Evolutionary conservation across 2,888 invertebrate genomes (phyloP).

Genomic region (Athalia circularis): DNA sequence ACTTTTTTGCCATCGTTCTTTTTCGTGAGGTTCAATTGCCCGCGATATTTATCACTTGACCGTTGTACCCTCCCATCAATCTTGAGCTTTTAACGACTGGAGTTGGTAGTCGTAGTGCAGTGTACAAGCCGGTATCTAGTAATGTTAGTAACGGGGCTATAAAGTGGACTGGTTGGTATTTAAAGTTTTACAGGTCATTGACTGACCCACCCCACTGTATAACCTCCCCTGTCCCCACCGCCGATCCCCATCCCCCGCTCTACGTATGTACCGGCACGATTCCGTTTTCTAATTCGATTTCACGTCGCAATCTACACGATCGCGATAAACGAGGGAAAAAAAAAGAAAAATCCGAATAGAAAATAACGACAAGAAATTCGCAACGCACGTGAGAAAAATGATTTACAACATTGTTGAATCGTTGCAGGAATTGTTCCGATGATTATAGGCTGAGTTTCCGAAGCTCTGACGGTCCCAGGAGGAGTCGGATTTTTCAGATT

Average conservation of each 20-base stretch:
- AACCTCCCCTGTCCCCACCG: background rate
- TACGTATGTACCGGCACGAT: too few relatives aligned
- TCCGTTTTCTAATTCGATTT: too few relatives aligned
- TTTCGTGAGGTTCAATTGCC: background rate
- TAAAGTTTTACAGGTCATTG: conserved; percentile 1
- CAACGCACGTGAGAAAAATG: too few relatives aligned
- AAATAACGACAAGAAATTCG: too few relatives aligned
- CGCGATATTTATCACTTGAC: conserved; percentile 1
- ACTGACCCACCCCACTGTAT: background rate
- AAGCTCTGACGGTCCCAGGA: too few relatives aligned
- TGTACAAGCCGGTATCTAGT: background rate
- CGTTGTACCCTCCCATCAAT: background rate
- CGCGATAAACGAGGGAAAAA: too few relatives aligned
- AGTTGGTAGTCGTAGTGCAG: background rate
- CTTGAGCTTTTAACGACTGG: conserved; percentile 1
- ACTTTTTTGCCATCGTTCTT: background rate
- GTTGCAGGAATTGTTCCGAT: too few relatives aligned
- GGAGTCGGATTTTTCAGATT: too few relatives aligned
- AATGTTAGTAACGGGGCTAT: background rate
- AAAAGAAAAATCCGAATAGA: too few relatives aligned
- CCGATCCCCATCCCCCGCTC: background rate
- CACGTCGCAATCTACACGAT: too few relatives aligned
- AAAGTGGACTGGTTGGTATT: background rate
- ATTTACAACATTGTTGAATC: too few relatives aligned
- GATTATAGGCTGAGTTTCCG: too few relatives aligned